Evolutionary conservation across 2,113 vertebrate species (phyloP).

Genomic region (Catagonus wagneri): DNA sequence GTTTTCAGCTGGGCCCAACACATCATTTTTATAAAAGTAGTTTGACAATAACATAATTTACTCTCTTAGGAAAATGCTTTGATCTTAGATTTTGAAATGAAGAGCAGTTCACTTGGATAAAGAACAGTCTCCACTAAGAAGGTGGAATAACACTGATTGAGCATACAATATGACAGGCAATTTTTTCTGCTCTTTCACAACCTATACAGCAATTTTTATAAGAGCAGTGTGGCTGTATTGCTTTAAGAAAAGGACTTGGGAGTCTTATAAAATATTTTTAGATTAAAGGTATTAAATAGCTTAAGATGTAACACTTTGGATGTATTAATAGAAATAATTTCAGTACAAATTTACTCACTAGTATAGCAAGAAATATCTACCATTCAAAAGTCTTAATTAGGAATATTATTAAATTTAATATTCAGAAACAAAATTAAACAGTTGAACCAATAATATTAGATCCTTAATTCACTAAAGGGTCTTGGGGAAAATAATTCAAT

Average conservation of each 20-base stretch:
- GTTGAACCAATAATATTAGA: neutral
- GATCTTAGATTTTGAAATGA: constrained; percentile 1
- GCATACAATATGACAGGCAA: neutral
- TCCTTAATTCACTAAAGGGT: neutral
- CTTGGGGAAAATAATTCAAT: neutral
- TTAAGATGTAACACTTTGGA: neutral
- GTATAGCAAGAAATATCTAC: neutral
- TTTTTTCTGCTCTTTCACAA: neutral
- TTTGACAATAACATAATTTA: constrained; percentile 10
- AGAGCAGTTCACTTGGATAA: neutral
- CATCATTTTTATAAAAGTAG: constrained; percentile 18
- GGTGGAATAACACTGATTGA: neutral
- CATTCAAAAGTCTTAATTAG: neutral
- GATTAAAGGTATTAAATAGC: neutral
- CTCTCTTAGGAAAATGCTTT: neutral
- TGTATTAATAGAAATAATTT: neutral
- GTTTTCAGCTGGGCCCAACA: neutral
- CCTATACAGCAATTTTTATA: neutral
- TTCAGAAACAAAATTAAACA: neutral
- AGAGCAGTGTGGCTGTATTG: neutral
- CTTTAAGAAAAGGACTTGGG: neutral
- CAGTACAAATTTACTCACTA: neutral
- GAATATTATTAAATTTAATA: neutral
- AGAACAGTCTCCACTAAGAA: neutral
- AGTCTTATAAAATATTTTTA: neutral